A percentile compares a stretch with the other conserved stretches of the same genome.
phyloP scores from a whole-genome alignment of 2,797 vertebrate genomes.

The Platalea minor region DNA sequence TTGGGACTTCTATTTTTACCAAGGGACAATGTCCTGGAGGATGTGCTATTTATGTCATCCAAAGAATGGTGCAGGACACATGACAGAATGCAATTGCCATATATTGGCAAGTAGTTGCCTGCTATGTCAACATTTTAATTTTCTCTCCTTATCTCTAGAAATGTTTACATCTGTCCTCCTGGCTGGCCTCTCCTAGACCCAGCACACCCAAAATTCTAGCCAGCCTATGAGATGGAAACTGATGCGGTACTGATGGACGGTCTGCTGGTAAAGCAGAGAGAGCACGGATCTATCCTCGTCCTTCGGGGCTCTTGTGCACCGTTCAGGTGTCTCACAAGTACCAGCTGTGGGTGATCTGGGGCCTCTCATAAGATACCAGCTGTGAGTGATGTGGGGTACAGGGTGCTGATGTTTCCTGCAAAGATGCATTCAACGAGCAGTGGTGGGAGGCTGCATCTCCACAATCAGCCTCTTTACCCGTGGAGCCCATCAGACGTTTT shows the following conservation, averaged over 20 bases:
- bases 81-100: neutral
- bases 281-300: rapidly evolving
- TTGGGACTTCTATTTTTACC: neutral
- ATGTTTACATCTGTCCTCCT: neutral
- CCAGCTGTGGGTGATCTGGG: neutral
- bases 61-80: neutral
- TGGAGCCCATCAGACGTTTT: neutral
- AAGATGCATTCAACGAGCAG: neutral
- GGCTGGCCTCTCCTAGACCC: neutral
- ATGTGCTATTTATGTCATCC: neutral
- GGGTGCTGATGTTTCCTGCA: neutral
- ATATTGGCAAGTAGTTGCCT: neutral
- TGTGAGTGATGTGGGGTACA: neutral
- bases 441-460: neutral
- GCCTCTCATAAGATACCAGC: too few species aligned
- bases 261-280: neutral
- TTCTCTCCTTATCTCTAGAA: neutral
- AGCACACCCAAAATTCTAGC: neutral
- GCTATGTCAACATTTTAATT: neutral
- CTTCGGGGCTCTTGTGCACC: neutral
- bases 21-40: neutral
- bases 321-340: neutral
- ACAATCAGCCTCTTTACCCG: neutral
- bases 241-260: neutral
- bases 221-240: neutral